Evolutionary conservation across 2,888 invertebrate genomes (phyloP).

Genomic region (Phymatocera aterrima): DNA sequence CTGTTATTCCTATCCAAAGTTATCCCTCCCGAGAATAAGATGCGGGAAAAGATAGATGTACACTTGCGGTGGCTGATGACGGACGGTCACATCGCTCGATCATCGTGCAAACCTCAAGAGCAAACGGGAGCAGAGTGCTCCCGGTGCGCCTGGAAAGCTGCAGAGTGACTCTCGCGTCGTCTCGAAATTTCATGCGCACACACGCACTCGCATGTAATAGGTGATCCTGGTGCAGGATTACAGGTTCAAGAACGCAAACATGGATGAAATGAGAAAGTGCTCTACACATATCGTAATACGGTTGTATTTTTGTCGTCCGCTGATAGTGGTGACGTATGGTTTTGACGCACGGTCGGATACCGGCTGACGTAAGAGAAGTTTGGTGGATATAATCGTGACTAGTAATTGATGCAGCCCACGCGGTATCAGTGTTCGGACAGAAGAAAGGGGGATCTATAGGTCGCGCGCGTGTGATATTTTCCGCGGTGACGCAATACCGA

Average conservation of each 20-base stretch:
- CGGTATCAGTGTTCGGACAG: conserved; percentile 1
- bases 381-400: conserved; percentile 15
- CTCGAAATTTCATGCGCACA: neutral
- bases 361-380: conserved; percentile 28
- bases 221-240: neutral
- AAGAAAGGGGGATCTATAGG: neutral
- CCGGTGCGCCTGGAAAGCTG: neutral
- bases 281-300: neutral
- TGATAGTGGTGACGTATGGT: neutral
- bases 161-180: neutral
- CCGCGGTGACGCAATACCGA: neutral
- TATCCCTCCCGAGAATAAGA: neutral
- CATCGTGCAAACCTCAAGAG: neutral
- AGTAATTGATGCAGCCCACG: conserved; percentile 40
- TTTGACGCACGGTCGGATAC: conserved; percentile 6
- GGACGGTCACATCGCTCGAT: neutral
- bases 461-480: neutral
- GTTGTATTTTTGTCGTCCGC: neutral
- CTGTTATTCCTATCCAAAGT: conserved; percentile 2
- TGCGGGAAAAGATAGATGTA: neutral
- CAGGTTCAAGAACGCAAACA: neutral
- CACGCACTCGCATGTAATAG: no score
- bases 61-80: neutral
- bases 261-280: neutral
- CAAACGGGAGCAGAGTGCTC: neutral